Evolutionary conservation across 2,888 invertebrate genomes (phyloP), one percentile per base, ranked within the genome.

Genomic region (Lathronympha strigana): DNA sequence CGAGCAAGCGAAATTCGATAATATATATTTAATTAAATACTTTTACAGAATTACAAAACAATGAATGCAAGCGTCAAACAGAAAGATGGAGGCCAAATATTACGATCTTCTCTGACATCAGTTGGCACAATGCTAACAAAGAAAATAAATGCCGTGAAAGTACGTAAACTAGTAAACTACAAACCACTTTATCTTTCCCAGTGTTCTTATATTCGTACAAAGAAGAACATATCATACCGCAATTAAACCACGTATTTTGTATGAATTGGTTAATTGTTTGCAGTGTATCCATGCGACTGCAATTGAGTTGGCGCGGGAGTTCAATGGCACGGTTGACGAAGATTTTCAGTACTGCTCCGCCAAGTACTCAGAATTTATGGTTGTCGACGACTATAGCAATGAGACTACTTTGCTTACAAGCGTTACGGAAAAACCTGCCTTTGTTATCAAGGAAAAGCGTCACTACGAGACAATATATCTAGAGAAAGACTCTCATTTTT

Each of bases 141-240:
- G 75, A 97, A 98, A 94, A 96, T 97, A 93, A 96, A 97, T 76
- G 97, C 98, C n/a, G 96, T 98, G 63, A 93, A 93, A 92, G 95
- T 95, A 92, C 87, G 72, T 67, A 63, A 62, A 6, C 19, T n/a
- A 5, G n/a, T n/a, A 36, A 9, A 36, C n/a, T 33, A 4, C 9
- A 17, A 21, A 21, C 19, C 19, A 11, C 11, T 9, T 40, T 40
- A 8, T 40, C 40, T 43, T 21, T 43, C 21, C 19, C 6, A 43
- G 3, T 43, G 19, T 21, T 19, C 13, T 43, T 21, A 43, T 40
- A 43, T 19, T 43, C 0, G 17, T 15, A 17, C 40, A 40, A 4
- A 1, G n/a, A 36, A n/a, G n/a, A n/a, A n/a, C n/a, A n/a, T n/a
- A n/a, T n/a, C n/a, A n/a, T n/a, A n/a, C n/a, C n/a, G n/a, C n/a